Evolutionary conservation across 2,888 invertebrate species (phyloP).

Genomic region (Philereme vetulata): DNA sequence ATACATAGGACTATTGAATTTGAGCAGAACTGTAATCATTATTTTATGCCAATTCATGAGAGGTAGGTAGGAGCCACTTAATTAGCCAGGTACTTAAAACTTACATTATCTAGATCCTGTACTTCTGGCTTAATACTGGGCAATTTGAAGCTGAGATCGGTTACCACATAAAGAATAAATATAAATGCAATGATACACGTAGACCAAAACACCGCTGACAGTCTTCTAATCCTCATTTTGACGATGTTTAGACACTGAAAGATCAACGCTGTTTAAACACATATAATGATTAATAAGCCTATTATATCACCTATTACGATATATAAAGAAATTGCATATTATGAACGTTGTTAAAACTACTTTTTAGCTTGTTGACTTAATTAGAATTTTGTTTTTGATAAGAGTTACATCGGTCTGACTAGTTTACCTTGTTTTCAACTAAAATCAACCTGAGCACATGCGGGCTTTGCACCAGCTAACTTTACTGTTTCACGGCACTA

Average conservation of each 20-base stretch:
- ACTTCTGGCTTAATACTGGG: conserved; percentile 81
- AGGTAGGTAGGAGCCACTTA: too few relatives aligned
- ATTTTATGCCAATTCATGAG: too few relatives aligned
- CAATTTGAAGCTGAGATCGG: conserved; percentile 85
- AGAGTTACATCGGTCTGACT: neutral
- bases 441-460: neutral
- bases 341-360: too few relatives aligned
- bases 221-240: conserved; percentile 82
- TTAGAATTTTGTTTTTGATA: neutral
- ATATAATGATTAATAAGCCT: neutral
- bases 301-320: too few relatives aligned
- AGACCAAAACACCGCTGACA: conserved; percentile 85
- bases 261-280: neutral
- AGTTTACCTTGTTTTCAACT: neutral
- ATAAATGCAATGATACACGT: conserved; percentile 84
- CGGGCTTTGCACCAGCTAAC: neutral
- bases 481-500: neutral
- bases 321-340: too few relatives aligned
- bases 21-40: too few relatives aligned
- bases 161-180: conserved; percentile 86
- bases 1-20: too few relatives aligned
- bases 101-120: conserved; percentile 85
- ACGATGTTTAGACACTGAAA: conserved; percentile 14
- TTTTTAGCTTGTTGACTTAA: too few relatives aligned
- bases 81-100: conserved; percentile 41